Evolutionary conservation across 1,140 invertebrate genomes (phyloP).

Genomic region (Phenacoccus solenopsis): DNA sequence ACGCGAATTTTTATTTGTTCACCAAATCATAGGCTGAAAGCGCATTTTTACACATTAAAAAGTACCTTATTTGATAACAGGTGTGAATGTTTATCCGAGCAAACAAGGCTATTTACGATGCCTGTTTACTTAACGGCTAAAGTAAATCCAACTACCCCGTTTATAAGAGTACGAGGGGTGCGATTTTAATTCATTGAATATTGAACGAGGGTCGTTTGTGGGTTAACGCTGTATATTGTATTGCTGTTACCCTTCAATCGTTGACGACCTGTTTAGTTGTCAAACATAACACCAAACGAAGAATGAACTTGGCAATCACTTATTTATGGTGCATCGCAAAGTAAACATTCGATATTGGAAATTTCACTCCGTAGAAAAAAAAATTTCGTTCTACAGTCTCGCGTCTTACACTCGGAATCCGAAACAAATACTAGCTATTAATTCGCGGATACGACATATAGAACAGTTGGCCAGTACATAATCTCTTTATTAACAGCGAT

Average conservation of each 20-base stretch:
- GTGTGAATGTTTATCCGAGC: conserved; percentile 10
- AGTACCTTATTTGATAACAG: conserved; percentile 5
- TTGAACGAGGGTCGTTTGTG: conserved; percentile 15
- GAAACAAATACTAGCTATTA: too few species aligned
- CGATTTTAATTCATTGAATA: conserved; percentile 14
- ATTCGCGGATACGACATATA: neutral
- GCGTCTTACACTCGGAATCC: too few species aligned
- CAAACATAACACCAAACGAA: conserved; percentile 9
- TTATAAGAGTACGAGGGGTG: neutral
- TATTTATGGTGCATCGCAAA: conserved; percentile 11
- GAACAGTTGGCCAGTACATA: neutral
- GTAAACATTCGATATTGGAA: conserved; percentile 12
- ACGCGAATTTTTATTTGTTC: neutral
- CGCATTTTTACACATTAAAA: conserved; percentile 13
- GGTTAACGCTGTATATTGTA: conserved; percentile 10
- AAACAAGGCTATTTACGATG: conserved; percentile 11
- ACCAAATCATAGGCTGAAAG: neutral
- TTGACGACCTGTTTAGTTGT: conserved; percentile 9
- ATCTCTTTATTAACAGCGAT: conserved; percentile 15
- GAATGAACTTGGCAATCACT: conserved; percentile 9
- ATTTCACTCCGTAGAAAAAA: neutral
- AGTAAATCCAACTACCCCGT: conserved; percentile 12
- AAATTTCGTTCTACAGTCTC: too few species aligned
- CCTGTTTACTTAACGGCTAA: conserved; percentile 11
- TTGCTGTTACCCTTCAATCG: conserved; percentile 11